phyloP scores from a whole-genome alignment of 2,888 invertebrate genomes.

The Steromphala cineraria region DNA sequence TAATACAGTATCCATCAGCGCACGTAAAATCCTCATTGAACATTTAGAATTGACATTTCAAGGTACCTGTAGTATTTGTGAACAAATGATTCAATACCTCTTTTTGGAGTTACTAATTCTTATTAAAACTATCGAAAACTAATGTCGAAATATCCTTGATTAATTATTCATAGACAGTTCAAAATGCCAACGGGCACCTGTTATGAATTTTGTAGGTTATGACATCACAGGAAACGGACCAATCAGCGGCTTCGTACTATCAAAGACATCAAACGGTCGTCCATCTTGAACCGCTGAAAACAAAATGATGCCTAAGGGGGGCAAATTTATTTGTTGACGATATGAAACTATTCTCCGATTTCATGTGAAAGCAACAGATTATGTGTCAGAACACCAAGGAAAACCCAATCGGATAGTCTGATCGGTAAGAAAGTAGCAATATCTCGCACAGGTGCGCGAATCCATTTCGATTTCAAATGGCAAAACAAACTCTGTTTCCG shows the following conservation, averaged over 20 bases:
- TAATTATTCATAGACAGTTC: no score
- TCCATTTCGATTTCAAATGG: not conserved
- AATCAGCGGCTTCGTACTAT: constrained; percentile 21
- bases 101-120: no score
- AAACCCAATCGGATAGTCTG: not conserved
- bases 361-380: no score
- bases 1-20: no score
- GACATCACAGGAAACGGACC: constrained; percentile 26
- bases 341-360: not conserved
- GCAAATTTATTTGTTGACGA: not conserved
- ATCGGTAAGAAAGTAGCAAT: not conserved
- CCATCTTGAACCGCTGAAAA: constrained; percentile 55
- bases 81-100: no score
- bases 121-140: no score
- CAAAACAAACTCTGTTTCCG: not conserved
- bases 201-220: constrained; percentile 15
- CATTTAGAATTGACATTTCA: no score
- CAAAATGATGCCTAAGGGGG: constrained; percentile 29
- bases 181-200: not conserved
- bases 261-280: constrained; percentile 43
- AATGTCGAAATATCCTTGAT: no score
- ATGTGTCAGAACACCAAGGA: not conserved
- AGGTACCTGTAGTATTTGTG: no score
- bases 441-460: not conserved
- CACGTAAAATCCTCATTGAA: no score